phyloP scores from a whole-genome alignment of 2,113 vertebrate species.

The Marmota monax region DNA sequence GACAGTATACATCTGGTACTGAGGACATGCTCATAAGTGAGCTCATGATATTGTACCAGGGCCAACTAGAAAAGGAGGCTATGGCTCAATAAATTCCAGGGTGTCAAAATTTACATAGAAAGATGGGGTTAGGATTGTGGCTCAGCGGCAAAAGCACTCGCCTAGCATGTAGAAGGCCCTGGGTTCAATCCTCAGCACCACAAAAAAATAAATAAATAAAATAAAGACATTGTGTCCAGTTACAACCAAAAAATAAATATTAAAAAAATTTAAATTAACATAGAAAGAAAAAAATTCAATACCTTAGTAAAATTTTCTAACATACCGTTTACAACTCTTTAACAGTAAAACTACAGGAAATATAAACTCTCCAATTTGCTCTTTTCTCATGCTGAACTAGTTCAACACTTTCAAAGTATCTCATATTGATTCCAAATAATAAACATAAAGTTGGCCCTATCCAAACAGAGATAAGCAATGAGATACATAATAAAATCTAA shows the following conservation, averaged over 20 bases:
- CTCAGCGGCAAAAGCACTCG: too few relatives aligned
- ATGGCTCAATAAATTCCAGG: neutral
- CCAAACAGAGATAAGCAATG: neutral
- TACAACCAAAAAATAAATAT: too few relatives aligned
- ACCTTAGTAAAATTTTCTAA: neutral
- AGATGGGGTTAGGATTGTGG: neutral
- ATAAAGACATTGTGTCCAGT: too few relatives aligned
- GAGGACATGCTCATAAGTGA: neutral
- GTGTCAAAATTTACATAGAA: neutral
- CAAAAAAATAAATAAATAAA: too few relatives aligned
- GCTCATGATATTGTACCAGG: too few relatives aligned
- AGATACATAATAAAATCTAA: neutral
- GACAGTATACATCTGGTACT: neutral
- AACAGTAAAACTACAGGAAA: neutral
- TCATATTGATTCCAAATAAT: neutral
- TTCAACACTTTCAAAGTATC: neutral
- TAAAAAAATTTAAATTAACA: neutral
- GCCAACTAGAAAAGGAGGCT: neutral
- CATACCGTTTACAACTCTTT: neutral
- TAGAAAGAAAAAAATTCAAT: neutral
- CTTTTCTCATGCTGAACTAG: slow-evolving; percentile 12
- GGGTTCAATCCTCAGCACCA: too few relatives aligned
- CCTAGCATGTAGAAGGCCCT: too few relatives aligned
- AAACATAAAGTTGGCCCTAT: neutral
- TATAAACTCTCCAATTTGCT: neutral